Base-by-base conservation (phyloP, 2,888 invertebrate species). In the Keiferia lycopersicella region DNA sequence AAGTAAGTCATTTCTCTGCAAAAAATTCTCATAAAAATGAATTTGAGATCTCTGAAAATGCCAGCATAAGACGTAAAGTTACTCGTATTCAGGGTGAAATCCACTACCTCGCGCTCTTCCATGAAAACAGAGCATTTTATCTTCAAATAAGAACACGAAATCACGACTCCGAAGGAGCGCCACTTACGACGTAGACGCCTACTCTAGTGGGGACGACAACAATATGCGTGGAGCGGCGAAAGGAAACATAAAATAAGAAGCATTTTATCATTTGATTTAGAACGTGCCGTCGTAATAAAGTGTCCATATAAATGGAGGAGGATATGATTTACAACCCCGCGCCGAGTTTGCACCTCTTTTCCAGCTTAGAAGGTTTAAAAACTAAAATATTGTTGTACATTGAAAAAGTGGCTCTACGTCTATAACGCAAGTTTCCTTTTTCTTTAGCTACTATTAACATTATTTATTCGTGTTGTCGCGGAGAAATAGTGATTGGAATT, bases 251-350 rank as follows among this genome's bases (percentile, higher is more conserved):
- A 89, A 89, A 89, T 88, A 88, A 87, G 84, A 86, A 86, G 83
- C 87, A 83, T 90, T 91, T 90, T 90, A 89, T 91, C 88, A 91
- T 90, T 89, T 90, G 91, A 91, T 91, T 91, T 89, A 90, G 87
- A 88, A 87, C 84, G 83, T 85, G 83, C 81, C 86, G 81, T 84
- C 83, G 88, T 87, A 89, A 88, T 89, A 90, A 91, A 89, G 87
- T 89, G 88, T 89, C 90, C 86, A 87, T 88, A 87, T 89, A 89
- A 89, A 89, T 87, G 87, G 88, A 86, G 83, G 79, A 80, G 82
- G 87, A 87, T 86, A 83, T 89, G 90, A 90, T 90, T 89, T 90
- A 89, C 81, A 81, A 80, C 80, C 78, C 71, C 77, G 84, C 85
- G 80, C 79, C 71, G 82, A 81, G 83, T 86, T 88, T 83, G 77